Evolutionary conservation across 2,113 vertebrate species (phyloP).

Genomic region (Pelodiscus sinensis): DNA sequence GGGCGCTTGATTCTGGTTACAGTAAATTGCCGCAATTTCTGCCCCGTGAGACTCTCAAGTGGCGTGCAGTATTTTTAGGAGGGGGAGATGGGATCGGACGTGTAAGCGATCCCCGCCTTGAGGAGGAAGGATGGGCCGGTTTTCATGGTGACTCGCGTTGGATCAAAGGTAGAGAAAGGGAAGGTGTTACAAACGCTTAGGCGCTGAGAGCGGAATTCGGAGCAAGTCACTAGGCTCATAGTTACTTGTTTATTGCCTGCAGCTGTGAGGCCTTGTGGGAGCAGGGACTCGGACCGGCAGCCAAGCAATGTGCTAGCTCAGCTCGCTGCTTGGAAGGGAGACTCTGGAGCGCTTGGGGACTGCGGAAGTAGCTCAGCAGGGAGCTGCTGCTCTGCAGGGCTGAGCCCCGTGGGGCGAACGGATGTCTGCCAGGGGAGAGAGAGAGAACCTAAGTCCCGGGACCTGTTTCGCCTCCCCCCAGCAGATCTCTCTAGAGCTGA

Average conservation of each 20-base stretch:
- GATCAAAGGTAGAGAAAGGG: constrained; percentile 10
- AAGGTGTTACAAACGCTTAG: background rate
- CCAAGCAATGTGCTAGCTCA: background rate
- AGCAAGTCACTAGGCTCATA: fast-evolving
- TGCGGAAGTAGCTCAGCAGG: background rate
- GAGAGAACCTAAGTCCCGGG: background rate
- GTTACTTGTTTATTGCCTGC: background rate
- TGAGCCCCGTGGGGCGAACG: background rate
- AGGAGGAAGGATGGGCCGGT: constrained; percentile 8
- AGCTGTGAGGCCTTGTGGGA: fast-evolving
- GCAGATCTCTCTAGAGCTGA: background rate
- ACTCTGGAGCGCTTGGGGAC: fast-evolving
- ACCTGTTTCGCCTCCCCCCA: background rate
- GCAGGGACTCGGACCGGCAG: fast-evolving
- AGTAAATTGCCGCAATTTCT: constrained; percentile 83
- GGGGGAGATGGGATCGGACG: background rate
- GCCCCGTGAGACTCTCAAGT: constrained; percentile 57
- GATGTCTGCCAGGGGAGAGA: background rate
- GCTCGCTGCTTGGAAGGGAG: background rate
- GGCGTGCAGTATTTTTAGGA: constrained; percentile 36
- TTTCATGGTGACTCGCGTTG: constrained; percentile 63
- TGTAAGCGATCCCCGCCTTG: background rate
- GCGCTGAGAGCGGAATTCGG: background rate
- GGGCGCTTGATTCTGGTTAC: constrained; percentile 79
- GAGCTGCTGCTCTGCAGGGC: background rate